Base-by-base conservation (phyloP, 2,113 vertebrate species). In the Saguinus imperator region DNA sequence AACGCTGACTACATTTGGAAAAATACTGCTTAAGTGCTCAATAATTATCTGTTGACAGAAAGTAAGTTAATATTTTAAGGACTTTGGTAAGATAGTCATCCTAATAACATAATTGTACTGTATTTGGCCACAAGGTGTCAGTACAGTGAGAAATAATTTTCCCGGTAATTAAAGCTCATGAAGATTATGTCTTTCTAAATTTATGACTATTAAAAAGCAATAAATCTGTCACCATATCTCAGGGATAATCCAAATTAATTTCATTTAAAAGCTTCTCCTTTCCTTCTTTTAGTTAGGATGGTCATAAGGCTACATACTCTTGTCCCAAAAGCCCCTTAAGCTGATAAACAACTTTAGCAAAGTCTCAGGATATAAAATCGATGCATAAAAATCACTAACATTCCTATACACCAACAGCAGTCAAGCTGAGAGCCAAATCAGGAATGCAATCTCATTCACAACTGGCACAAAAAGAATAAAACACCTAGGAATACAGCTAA, bases 81-180 rank as follows among this genome's bases (percentile, higher is more conserved):
- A 52, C 45, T 55, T 37, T 25, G 8, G 37, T 70, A 43, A 50
- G 52, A 10, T 2, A 35, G 32, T 14, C 25, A 14, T 72, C 64
- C 25, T 82, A 48, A 76, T 48, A 40, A 58, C 3, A 29, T 9
- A 83, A 75, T 0, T 23, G 32, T 29, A 29, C 21, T 80, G 72
- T 52, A 45, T 75, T 23, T 80, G 75, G 55, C 89, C 96, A 93
- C 91, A 77, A 89, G 91, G 40, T 64, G 88, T 58, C 79, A 92
- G 90, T 83, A 82, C 8, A 94, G 76, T 35, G 37, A 90, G 70
- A 80, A 40, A 89, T 13, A 37, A 27, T 40, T 82, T 73, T 64
- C 61, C 58, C 68, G 35, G 55, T 43, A 50, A 91, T 11, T 32
- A 76, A 66, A 77, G 50, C 64, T 95, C 45, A 76, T 3, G 52